Evolutionary conservation across 2,888 invertebrate species (phyloP).

Genomic region (Cheiracanthium punctorium): DNA sequence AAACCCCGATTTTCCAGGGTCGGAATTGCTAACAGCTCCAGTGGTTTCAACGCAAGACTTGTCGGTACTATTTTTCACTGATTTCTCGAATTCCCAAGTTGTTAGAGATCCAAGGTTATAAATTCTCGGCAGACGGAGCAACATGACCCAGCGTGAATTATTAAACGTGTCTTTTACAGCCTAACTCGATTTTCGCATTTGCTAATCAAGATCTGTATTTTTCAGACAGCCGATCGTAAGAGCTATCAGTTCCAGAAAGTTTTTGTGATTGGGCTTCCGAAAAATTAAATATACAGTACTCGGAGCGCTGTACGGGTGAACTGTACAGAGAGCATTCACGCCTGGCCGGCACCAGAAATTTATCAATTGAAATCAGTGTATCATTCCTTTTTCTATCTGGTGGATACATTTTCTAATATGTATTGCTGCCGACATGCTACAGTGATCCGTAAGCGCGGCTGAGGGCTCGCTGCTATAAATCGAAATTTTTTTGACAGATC

Average conservation of each 20-base stretch:
- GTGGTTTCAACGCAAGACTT: neutral
- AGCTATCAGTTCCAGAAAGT: slow-evolving; percentile 11
- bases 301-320: slow-evolving; percentile 25
- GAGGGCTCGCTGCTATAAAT: slow-evolving; percentile 53
- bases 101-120: slow-evolving; percentile 37
- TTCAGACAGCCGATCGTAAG: slow-evolving; percentile 31
- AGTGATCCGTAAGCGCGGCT: slow-evolving; percentile 46
- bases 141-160: slow-evolving; percentile 38
- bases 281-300: neutral
- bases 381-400: slow-evolving; percentile 25
- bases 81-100: slow-evolving; percentile 65
- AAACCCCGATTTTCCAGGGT: too few relatives aligned
- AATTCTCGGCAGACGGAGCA: slow-evolving; percentile 10
- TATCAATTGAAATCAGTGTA: slow-evolving; percentile 28
- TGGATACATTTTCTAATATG: slow-evolving; percentile 16
- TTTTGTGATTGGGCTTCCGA: neutral
- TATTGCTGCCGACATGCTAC: slow-evolving; percentile 38
- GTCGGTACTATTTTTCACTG: slow-evolving; percentile 41
- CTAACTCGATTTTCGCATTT: slow-evolving; percentile 58
- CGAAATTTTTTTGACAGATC: slow-evolving; percentile 52
- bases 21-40: neutral
- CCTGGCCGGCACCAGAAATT: slow-evolving; percentile 38
- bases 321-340: slow-evolving; percentile 32
- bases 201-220: slow-evolving; percentile 27
- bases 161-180: slow-evolving; percentile 22